Evolutionary conservation across 2,797 vertebrate species (phyloP).

Genomic region (Melopsittacus undulatus): DNA sequence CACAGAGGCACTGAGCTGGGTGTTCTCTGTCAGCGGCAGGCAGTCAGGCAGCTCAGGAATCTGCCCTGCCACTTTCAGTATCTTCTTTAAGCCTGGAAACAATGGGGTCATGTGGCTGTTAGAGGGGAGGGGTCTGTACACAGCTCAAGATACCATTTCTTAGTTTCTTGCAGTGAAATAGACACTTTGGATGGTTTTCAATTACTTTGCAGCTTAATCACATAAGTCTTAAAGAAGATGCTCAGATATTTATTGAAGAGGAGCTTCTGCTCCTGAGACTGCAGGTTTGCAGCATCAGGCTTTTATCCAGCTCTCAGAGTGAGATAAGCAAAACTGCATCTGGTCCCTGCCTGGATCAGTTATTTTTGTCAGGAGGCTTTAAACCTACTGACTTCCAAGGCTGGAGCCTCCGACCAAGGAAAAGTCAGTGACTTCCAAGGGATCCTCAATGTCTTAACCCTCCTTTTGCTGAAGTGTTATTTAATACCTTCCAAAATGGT

Average conservation of each 20-base stretch:
- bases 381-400: not conserved
- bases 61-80: constrained; percentile 95
- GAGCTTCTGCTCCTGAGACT: not conserved
- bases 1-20: constrained; percentile 91
- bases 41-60: constrained; percentile 90
- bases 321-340: not conserved
- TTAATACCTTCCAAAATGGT: not conserved
- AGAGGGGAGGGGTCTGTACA: not conserved
- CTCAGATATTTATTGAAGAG: not conserved
- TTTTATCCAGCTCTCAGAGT: not conserved
- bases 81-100: constrained; percentile 90
- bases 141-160: not conserved
- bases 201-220: not conserved
- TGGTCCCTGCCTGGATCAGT: not conserved
- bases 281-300: not conserved
- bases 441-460: not conserved
- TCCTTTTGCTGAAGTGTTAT: not conserved
- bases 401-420: not conserved
- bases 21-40: constrained; percentile 92
- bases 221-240: not conserved
- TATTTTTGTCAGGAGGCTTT: constrained; percentile 3
- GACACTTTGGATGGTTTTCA: not conserved
- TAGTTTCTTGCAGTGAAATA: not conserved
- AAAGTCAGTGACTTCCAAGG: not conserved
- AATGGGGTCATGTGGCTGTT: not conserved